Evolutionary conservation across 2,797 vertebrate species (phyloP).

Genomic region (Spondyliosoma cantharus): DNA sequence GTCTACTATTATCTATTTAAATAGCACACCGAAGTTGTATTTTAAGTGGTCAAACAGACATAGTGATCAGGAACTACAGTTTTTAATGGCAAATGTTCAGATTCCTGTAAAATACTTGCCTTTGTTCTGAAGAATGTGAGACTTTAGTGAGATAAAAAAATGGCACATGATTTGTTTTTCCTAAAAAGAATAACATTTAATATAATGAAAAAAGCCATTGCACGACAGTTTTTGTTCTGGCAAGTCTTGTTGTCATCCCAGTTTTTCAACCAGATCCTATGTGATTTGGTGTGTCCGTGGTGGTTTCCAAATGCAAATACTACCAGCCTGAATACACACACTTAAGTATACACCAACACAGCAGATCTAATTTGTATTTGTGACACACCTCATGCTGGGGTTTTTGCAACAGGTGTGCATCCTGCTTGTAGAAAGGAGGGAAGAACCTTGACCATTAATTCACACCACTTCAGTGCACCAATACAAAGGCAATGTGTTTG

Average conservation of each 20-base stretch:
- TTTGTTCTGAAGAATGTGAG: not conserved
- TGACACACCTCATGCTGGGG: not conserved
- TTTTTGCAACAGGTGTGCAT: not conserved
- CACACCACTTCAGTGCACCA: not conserved
- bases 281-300: conserved; percentile 1
- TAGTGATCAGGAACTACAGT: not conserved
- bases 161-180: not conserved
- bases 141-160: not conserved
- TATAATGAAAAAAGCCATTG: not conserved
- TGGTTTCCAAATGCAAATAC: conserved; percentile 44
- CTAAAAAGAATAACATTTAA: not conserved
- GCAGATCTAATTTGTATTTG: conserved; percentile 14
- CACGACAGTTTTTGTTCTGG: conserved; percentile 16
- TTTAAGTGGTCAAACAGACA: not conserved
- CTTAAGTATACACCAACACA: not conserved
- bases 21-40: not conserved
- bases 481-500: not conserved
- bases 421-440: not conserved
- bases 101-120: not conserved
- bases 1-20: conserved; percentile 2
- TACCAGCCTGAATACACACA: conserved; percentile 11
- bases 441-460: not conserved
- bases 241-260: conserved; percentile 5
- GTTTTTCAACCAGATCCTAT: conserved; percentile 14
- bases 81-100: not conserved